phyloP scores from a whole-genome alignment of 2,113 vertebrate genomes.

The Theropithecus gelada region DNA sequence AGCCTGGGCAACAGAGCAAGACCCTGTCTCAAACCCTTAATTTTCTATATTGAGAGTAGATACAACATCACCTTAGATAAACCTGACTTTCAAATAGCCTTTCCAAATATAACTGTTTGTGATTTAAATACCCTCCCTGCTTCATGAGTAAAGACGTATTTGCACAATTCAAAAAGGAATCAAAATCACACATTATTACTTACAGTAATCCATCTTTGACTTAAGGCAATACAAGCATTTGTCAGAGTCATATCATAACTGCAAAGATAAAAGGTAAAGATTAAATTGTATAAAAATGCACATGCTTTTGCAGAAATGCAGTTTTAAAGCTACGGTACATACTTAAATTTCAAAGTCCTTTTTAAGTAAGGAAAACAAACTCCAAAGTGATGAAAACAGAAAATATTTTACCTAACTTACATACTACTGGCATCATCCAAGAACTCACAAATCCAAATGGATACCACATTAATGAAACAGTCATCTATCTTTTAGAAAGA shows the following conservation, averaged over 20 bases:
- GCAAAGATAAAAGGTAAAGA: conserved; percentile 64
- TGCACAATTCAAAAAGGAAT: not conserved
- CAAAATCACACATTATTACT: conserved; percentile 70
- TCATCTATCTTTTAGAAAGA: not conserved
- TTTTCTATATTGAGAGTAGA: not conserved
- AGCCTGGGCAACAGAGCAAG: no score
- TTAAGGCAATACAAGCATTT: conserved; percentile 90
- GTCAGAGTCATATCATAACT: conserved; percentile 95
- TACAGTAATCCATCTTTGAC: conserved; percentile 92
- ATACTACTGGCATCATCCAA: not conserved
- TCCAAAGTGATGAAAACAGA: not conserved
- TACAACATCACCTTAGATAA: not conserved
- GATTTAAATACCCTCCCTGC: not conserved
- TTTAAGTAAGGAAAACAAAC: not conserved
- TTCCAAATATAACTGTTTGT: not conserved
- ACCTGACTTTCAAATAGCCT: not conserved
- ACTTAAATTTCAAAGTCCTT: not conserved
- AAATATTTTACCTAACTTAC: not conserved
- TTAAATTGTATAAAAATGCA: not conserved
- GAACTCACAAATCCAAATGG: not conserved
- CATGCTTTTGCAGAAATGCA: not conserved
- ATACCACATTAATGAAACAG: not conserved
- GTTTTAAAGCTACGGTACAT: not conserved
- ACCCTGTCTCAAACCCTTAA: no score
- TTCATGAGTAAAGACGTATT: not conserved